Evolutionary conservation across 2,888 invertebrate genomes (phyloP).

Genomic region (Polyommatus iphigenia): DNA sequence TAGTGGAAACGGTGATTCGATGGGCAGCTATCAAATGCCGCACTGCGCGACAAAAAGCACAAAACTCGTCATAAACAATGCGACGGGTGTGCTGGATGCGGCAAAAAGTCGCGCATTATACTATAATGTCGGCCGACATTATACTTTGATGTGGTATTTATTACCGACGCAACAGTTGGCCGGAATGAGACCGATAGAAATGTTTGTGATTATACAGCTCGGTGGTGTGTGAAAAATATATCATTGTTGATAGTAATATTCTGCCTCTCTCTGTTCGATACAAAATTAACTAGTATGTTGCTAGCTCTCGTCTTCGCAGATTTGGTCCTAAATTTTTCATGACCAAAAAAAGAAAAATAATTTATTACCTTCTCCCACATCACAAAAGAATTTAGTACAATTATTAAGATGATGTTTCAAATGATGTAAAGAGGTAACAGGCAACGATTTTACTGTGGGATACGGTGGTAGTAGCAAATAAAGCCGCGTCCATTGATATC

Average conservation of each 20-base stretch:
- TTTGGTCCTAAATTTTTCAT: no score
- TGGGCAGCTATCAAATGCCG: conserved; percentile 36
- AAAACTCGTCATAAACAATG: conserved; percentile 64
- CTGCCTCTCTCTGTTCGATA: no score
- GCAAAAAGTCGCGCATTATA: conserved; percentile 61
- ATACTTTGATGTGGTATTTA: conserved; percentile 40
- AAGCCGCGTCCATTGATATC: neutral
- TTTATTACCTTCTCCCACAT: no score
- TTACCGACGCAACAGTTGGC: conserved; percentile 45
- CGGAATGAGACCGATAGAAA: conserved; percentile 3
- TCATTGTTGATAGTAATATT: no score
- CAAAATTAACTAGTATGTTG: no score
- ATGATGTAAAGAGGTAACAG: no score
- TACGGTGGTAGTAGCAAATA: neutral
- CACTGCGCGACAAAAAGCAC: conserved; percentile 45
- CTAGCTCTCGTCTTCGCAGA: no score
- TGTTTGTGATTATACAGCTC: neutral
- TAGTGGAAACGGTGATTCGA: conserved; percentile 36
- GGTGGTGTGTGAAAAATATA: neutral
- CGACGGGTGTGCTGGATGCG: conserved; percentile 63
- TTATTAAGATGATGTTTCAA: no score
- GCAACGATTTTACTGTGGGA: neutral
- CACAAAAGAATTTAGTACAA: no score
- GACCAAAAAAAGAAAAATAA: no score
- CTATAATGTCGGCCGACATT: conserved; percentile 39